These are phyloP conservation scores for Drosophila tropicalis DNA, from an alignment of 1,140 invertebrate species.

Conservation along the genomic window DNA sequence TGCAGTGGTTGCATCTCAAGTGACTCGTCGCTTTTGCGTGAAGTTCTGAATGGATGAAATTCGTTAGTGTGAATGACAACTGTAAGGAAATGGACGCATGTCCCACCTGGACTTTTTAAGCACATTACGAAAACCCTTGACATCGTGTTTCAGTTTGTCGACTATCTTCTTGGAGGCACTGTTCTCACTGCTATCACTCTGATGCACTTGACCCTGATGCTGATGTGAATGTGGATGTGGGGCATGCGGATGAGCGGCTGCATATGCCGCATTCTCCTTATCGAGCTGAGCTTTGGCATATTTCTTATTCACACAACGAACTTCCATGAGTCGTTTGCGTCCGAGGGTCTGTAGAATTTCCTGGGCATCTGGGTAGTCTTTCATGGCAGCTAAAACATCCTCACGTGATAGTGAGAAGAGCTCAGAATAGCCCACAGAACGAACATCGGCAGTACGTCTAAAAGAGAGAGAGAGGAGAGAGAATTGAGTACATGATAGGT, in stretches of 20 bases:
- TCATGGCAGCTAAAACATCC: slow-evolving; percentile 96
- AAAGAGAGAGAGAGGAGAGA: background rate
- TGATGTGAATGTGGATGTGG: slow-evolving; percentile 55
- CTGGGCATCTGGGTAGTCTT: slow-evolving; percentile 98
- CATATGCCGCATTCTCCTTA: slow-evolving; percentile 65
- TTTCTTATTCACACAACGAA: slow-evolving; percentile 84
- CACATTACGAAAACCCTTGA: slow-evolving; percentile 89
- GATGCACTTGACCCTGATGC: slow-evolving; percentile 84
- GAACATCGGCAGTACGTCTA: slow-evolving; percentile 96
- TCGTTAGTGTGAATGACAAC: background rate
- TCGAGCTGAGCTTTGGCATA: slow-evolving; percentile 74
- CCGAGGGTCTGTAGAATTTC: slow-evolving; percentile 95
- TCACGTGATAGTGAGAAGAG: slow-evolving; percentile 97
- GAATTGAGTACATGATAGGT: too few relatives aligned
- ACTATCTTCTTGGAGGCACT: slow-evolving; percentile 90
- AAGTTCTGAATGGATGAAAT: slow-evolving; percentile 56
- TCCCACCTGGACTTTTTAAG: slow-evolving; percentile 85
- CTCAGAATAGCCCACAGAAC: slow-evolving; percentile 97
- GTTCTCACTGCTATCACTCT: slow-evolving; percentile 86
- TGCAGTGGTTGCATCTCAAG: slow-evolving; percentile 88
- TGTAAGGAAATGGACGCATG: too few relatives aligned
- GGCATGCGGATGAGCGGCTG: slow-evolving; percentile 62
- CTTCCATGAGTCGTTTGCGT: slow-evolving; percentile 94
- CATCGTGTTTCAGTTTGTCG: slow-evolving; percentile 91
- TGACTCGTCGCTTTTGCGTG: slow-evolving; percentile 86